Evolutionary conservation across 2,797 vertebrate genomes (phyloP).

Genomic region (Paramormyrops hopkinsi): DNA sequence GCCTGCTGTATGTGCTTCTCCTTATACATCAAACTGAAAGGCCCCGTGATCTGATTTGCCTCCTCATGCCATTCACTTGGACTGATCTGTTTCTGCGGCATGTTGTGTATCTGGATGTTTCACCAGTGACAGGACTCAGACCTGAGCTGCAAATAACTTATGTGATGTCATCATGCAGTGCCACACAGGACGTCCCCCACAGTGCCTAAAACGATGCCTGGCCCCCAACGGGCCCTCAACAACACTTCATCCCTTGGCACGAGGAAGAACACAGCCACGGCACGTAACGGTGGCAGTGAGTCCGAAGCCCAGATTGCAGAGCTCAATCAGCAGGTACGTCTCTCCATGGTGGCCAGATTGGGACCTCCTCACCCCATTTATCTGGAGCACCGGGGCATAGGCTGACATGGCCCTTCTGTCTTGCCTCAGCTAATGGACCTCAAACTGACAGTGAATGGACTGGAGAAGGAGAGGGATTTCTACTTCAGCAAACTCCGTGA

Average conservation of each 20-base stretch:
- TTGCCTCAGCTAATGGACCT: slow-evolving; percentile 74
- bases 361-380: not conserved
- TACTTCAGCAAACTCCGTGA: slow-evolving; percentile 94
- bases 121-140: not conserved
- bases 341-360: not conserved
- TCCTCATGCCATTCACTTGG: not conserved
- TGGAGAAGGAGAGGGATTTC: slow-evolving; percentile 95
- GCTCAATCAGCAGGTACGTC: slow-evolving; percentile 84
- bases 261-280: slow-evolving; percentile 60
- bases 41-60: not conserved
- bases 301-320: slow-evolving; percentile 78
- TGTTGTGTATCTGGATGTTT: not conserved
- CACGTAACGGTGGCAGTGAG: slow-evolving; percentile 75
- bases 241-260: slow-evolving; percentile 53
- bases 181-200: slow-evolving; percentile 88
- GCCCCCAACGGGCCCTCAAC: slow-evolving; percentile 65
- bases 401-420: not conserved
- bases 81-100: not conserved
- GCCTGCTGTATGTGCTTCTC: not conserved
- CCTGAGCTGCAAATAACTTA: not conserved
- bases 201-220: slow-evolving; percentile 71
- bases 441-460: slow-evolving; percentile 82
- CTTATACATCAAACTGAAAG: not conserved
- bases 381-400: not conserved
- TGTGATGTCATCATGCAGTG: slow-evolving; percentile 46